Percentiles rank a stretch among this genome's conserved stretches.
Conservation (phyloP, 2,888 invertebrate species). For the Strigamia maritima region DNA sequence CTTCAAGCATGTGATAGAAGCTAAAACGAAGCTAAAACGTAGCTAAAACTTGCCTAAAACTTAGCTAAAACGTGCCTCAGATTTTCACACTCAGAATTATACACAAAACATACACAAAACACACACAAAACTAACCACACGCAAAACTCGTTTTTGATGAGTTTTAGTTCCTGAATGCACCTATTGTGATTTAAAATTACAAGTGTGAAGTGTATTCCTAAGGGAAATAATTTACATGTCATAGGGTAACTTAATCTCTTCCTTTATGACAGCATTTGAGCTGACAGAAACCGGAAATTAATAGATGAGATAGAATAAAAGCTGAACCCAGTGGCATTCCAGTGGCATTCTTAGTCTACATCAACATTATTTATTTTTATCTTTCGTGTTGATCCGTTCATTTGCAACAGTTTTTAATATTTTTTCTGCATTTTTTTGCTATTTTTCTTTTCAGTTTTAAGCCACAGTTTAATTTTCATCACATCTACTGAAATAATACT, state of each 20-base stretch:
- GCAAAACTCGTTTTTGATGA: too few relatives aligned
- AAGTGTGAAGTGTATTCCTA: not conserved
- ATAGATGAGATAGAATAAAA: not conserved
- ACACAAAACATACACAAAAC: too few relatives aligned
- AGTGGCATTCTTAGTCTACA: too few relatives aligned
- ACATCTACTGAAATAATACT: too few relatives aligned
- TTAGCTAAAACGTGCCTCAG: too few relatives aligned
- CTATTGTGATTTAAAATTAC: not conserved
- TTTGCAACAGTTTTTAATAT: not conserved
- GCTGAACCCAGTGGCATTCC: not conserved
- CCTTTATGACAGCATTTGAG: not conserved
- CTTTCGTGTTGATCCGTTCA: not conserved
- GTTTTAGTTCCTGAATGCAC: too few relatives aligned
- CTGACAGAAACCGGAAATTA: conserved; percentile 13
- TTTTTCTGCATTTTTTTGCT: not conserved
- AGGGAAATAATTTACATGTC: conserved; percentile 10
- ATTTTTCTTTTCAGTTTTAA: not conserved
- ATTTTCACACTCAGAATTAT: too few relatives aligned
- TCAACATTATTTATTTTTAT: not conserved
- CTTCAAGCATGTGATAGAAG: too few relatives aligned
- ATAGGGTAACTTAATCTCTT: conserved; percentile 3
- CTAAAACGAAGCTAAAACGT: too few relatives aligned
- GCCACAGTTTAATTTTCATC: too few relatives aligned
- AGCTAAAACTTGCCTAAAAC: too few relatives aligned
- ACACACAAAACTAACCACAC: too few relatives aligned